Evolutionary conservation across 2,888 invertebrate genomes (phyloP).

Genomic region (Sisyra nigra): DNA sequence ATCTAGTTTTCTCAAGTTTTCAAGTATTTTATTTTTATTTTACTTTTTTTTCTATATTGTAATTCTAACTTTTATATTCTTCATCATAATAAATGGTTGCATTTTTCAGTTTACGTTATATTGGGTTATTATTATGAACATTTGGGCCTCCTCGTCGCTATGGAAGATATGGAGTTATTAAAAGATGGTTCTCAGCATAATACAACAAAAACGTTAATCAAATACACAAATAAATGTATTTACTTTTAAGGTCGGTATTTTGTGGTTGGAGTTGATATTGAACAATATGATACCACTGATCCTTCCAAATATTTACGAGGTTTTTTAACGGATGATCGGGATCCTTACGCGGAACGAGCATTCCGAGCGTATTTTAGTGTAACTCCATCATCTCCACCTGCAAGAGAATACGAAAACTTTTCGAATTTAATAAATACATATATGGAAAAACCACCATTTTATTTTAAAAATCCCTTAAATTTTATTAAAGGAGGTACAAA

Average conservation of each 20-base stretch:
- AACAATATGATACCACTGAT: conserved; percentile 64
- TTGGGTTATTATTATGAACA: conserved; percentile 84
- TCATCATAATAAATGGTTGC: not conserved
- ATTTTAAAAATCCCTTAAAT: conserved; percentile 65
- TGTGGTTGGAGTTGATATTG: conserved; percentile 81
- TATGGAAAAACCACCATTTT: conserved; percentile 74
- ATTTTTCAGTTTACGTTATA: conserved; percentile 71
- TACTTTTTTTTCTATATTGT: too few relatives aligned
- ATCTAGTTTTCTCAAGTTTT: too few relatives aligned
- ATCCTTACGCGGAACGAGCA: conserved; percentile 45
- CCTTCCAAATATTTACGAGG: conserved; percentile 70
- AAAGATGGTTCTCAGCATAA: conserved; percentile 43
- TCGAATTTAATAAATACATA: conserved; percentile 63
- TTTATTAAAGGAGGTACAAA: conserved; percentile 56
- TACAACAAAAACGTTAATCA: not conserved
- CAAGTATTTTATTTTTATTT: too few relatives aligned
- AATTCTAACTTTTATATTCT: not conserved
- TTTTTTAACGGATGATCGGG: conserved; percentile 44
- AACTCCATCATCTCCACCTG: conserved; percentile 57
- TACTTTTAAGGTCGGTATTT: conserved; percentile 76
- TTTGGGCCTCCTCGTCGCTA: conserved; percentile 74
- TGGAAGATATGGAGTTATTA: conserved; percentile 67
- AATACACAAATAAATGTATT: conserved; percentile 1
- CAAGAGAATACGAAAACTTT: conserved; percentile 48
- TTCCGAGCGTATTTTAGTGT: conserved; percentile 73